Conservation (phyloP, 2,113 vertebrate species). For the Prochilodus magdalenae region DNA sequence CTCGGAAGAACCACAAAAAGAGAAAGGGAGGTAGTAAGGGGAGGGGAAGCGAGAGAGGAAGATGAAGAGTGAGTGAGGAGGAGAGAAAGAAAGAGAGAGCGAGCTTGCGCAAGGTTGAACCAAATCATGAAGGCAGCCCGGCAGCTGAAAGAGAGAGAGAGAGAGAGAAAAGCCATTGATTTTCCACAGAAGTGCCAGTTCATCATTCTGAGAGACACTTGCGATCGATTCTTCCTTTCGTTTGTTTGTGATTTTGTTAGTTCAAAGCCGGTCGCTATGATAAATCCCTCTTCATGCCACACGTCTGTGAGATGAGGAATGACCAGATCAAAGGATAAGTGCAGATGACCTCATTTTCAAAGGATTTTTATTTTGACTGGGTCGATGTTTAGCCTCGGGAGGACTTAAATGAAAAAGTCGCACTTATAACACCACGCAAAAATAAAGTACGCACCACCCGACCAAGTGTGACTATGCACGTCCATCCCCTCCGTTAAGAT, state of each 20-base stretch:
- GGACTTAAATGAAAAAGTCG: conserved; percentile 13
- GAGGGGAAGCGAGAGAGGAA: background rate
- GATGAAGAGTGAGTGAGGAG: conserved; percentile 32
- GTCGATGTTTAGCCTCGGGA: conserved; percentile 1
- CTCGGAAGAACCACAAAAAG: conserved; percentile 35
- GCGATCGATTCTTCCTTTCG: conserved; percentile 74
- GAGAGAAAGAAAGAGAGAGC: conserved; percentile 34
- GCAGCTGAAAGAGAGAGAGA: background rate
- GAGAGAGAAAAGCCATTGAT: conserved; percentile 71
- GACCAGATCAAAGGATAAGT: conserved; percentile 65
- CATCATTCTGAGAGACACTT: conserved; percentile 78
- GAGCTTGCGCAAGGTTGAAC: conserved; percentile 23
- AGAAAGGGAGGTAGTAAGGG: conserved; percentile 45
- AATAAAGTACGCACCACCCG: conserved; percentile 1
- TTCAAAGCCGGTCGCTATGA: conserved; percentile 74
- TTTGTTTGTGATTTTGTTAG: conserved; percentile 82
- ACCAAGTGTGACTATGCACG: conserved; percentile 16
- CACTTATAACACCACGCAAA: background rate
- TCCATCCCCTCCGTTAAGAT: background rate
- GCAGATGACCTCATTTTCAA: conserved; percentile 67
- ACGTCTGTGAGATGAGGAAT: conserved; percentile 65
- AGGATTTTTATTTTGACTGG: conserved; percentile 42
- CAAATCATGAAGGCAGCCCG: conserved; percentile 17
- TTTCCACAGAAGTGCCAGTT: conserved; percentile 78
- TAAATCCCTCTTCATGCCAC: conserved; percentile 67